These are phyloP conservation scores for Muscicapa adusta DNA, from an alignment of 2,113 vertebrate species.

Conservation along the genomic window DNA sequence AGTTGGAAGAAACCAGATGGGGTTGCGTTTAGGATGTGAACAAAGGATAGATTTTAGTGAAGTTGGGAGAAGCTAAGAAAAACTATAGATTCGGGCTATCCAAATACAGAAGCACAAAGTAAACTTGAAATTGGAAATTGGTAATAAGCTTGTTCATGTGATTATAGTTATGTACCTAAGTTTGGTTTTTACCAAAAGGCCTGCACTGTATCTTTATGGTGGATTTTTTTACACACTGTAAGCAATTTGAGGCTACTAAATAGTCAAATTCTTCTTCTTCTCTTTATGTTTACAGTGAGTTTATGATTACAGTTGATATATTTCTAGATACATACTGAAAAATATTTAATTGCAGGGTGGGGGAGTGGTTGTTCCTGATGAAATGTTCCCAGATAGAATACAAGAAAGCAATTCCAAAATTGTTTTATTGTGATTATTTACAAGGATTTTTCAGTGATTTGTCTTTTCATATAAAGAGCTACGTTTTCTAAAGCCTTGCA, in stretches of 20 bases:
- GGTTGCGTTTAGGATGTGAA: accelerated
- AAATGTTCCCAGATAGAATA: background rate
- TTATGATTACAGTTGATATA: background rate
- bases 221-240: background rate
- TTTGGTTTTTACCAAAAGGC: background rate
- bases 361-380: background rate
- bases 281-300: background rate
- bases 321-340: background rate
- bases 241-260: background rate
- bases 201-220: background rate
- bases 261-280: background rate
- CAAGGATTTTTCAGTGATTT: background rate
- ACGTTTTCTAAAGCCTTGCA: background rate
- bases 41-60: background rate
- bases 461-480: background rate
- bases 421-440: background rate
- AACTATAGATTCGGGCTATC: background rate
- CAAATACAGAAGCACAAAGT: background rate
- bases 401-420: background rate
- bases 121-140: background rate
- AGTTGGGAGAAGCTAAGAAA: background rate
- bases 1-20: background rate
- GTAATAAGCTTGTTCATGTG: background rate
- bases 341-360: background rate
- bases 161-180: background rate